phyloP scores from a whole-genome alignment of 2,113 vertebrate species.

The Crotophaga sulcirostris region DNA sequence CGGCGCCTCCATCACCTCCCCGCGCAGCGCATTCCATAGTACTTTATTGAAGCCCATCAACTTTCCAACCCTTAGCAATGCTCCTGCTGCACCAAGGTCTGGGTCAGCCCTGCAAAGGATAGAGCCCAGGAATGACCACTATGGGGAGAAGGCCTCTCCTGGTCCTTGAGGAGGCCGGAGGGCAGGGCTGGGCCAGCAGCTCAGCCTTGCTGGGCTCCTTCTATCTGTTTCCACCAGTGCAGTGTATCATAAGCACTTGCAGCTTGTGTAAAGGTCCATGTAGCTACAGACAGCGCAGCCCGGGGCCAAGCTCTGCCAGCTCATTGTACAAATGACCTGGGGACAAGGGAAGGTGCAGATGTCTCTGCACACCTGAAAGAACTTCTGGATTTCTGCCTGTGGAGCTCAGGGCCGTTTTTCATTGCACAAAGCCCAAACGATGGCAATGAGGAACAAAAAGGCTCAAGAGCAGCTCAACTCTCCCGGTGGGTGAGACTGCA shows the following conservation, averaged over 20 bases:
- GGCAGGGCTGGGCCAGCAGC: not conserved
- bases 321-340: not conserved
- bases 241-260: fast-evolving
- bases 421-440: not conserved
- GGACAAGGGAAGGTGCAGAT: not conserved
- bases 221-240: not conserved
- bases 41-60: not conserved
- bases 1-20: too few relatives aligned
- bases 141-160: fast-evolving
- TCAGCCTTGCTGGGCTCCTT: not conserved
- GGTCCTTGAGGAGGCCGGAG: not conserved
- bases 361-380: not conserved
- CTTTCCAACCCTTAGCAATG: not conserved
- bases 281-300: fast-evolving
- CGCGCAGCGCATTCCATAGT: too few relatives aligned
- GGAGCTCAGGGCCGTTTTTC: not conserved
- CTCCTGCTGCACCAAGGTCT: not conserved
- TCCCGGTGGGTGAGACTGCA: not conserved
- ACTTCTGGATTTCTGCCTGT: not conserved
- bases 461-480: not conserved
- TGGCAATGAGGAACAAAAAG: not conserved
- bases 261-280: not conserved
- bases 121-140: not conserved
- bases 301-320: not conserved
- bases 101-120: not conserved